Base-by-base conservation (phyloP, 2,797 vertebrate species). In the Brachymystax lenok region DNA sequence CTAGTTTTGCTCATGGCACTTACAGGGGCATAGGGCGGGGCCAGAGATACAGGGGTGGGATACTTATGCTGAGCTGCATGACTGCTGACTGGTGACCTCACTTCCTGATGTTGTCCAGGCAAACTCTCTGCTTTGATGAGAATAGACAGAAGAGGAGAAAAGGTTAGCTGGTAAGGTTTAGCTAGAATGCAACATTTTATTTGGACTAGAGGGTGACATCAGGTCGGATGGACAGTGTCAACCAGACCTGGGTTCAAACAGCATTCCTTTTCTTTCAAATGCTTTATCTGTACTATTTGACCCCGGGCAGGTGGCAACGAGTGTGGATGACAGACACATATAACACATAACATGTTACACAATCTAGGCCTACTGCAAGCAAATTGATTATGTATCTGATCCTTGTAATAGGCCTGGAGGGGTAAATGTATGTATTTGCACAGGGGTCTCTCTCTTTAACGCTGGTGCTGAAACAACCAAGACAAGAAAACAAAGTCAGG, bases 61-160 rank as follows among this genome's bases (percentile, higher is more conserved):
- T 2, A 94, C 92, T 82, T 89, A 90, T 82, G 90, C 82, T 81
- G 91, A 81, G 73, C 93, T 82, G 12, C 92, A 81, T 88, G 92
- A 7, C 84, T 77, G 30, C 76, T 80, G n/a, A 83, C 75, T 13
- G 82, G 46, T 59, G 76, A 82, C 52, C 56, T 52, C 8, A 74
- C 46, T 61, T 94, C 93, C 0, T 19, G 17, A 27, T 50, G 76
- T 14, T 80, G 10, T 1, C 80, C 77, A 1, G 89, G 83, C 1
- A 83, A 77, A 80, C 86, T 91, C 66, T 85, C 93, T 95, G 76
- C 67, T 84, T 74, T 77, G 76, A 24, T 51, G 61, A 74, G 24
- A 50, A 24, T 2, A 40, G 7, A 83, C 6, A 21, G 64, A 71
- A 19, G 1, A 12, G 21, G 14, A 24, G 21, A 21, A 69, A 27